Evolutionary conservation across 37 sponge, comb jelly and placozoan genomes (phyloP), one percentile per base, ranked within the genome.

Genomic region (Bolinopsis microptera): DNA sequence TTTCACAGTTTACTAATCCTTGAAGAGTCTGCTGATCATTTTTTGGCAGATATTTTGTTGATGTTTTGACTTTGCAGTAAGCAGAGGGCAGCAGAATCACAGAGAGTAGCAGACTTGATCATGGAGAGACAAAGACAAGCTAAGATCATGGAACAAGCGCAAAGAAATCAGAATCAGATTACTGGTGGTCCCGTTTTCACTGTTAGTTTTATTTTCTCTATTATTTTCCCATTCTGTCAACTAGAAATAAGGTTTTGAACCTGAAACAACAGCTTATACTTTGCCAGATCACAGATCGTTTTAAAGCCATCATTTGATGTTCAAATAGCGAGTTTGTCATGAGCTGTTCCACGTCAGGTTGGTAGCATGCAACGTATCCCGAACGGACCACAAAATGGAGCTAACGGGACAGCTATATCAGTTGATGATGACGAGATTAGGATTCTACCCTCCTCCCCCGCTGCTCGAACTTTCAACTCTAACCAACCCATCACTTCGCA

Each of bases 81-180:
- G 28, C 41, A 33, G 90, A 39, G 36, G 26, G 90, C 61, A 0
- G 61, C 41, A 9, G 61, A 86, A 48, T 39, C 90, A 13, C 34
- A 86, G 48, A 28, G 61, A 33, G 90, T 86, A 23, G 90, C 90
- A 24, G 61, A 39, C 26, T 16, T 41, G 26, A 86, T 86, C 41
- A 86, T 86, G 61, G 61, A 86, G 90, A 28, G 90, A 86, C 90
- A 86, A 27, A 41, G 39, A 18, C 90, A 86, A 86, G 80, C 80
- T 16, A 1, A 77, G 80, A 27, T 32, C 21, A 77, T 77, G 80
- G 80, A 77, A 36, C 80, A 77, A 32, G 80, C 80, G 28, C 80
- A 77, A 32, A 31, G 80, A 5, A 27, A 32, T 32, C 35, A 77
- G 21, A 77, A 77, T 36, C 5, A 48, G 61, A n/a, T n/a, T n/a